Base-by-base conservation (phyloP, 2,888 invertebrate species). In the Thecocarcelia acutangulata region DNA sequence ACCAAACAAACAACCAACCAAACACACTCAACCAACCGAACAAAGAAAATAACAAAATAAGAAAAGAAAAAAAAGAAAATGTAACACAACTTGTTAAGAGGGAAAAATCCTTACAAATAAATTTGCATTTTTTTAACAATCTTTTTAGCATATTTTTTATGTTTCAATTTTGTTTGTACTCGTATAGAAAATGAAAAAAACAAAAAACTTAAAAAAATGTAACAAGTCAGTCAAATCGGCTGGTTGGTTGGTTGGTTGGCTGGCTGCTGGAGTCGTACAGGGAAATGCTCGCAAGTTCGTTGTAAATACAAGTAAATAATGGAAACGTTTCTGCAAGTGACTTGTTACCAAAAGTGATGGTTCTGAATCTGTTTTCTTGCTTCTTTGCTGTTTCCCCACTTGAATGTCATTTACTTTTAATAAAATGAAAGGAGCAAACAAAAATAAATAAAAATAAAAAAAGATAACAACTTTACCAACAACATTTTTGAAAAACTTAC, bases 311-410 rank as follows among this genome's bases (percentile, higher is more conserved):
- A 61, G 40, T 28, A 42, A 52, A 48, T 48, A 48, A 19, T 46
- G 17, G 2, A 44, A 21, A 59, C 56, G 17, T 42, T 70, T 66
- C 78, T 73, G 78, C 72, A 79, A 79, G 73, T 79, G 78, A 79
- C 78, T 79, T 79, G 79, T 79, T 79, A 63, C 73, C 68, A 68
- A 79, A 79, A 73, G 73, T 79, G 73, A 79, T 79, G 68, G 68
- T 74, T 74, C 50, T 56, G 46, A 73, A 73, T 74, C 48, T 68
- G 59, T 73, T 69, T 28, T 56, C 40, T 21, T 28, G 33, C 11
- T 15, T 19, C 13, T 17, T 21, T 2, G 33, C 19, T 69, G 37
- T 15, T 24, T 59, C 44, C 17, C 40, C 17, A 42, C 61, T 40
- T 42, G 76, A 69, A 69, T 70, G 72, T 78, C 72, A 78, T 59